Base-by-base conservation (phyloP, 2,113 vertebrate species). In the Cinclus cinclus region DNA sequence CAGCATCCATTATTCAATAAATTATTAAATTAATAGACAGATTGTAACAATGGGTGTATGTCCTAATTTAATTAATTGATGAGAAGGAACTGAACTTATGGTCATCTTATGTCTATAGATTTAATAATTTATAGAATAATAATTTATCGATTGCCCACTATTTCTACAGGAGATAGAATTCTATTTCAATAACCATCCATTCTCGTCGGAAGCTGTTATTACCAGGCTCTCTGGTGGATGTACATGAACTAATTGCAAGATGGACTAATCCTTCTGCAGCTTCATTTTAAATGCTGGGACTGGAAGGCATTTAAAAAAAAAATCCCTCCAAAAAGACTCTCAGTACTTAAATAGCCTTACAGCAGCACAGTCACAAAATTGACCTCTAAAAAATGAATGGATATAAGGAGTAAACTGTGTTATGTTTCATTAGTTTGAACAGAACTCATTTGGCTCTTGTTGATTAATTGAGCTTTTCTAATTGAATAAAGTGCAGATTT, bases 101-200 rank as follows among this genome's bases (percentile, higher is more conserved):
- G 83, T 87, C 93, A 83, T 94, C 67, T 92, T 95, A 77, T 96
- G 76, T 58, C 96, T 96, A 96, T 95, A 94, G 67, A 92, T 96
- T 97, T 95, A 97, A 97, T 96, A 96, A 97, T 97, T 96, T 95
- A 96, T 95, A 87, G 69, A 96, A 96, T 95, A 95, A 87, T 96
- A 95, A 97, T 97, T 96, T 96, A 97, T 97, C 85, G 95, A 96
- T 97, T 94, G 50, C 37, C 37, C 44, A 44, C 87, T 83, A 83
- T 92, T 96, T 94, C 90, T 96, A 62, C 92, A 96, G 80, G 90
- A 94, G 92, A 95, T 93, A 93, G 93, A 92, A 95, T 93, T 93
- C 86, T 90, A 64, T 95, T 95, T 95, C 94, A 95, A 95, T 95
- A 77, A 52, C 62, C 75, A 97, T 94, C 67, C 60, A 67, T 97